A percentile compares a stretch with the other conserved stretches of the same genome.
Evolutionary conservation across 1,140 invertebrate species (phyloP).

Genomic region (Anastatus disparis): DNA sequence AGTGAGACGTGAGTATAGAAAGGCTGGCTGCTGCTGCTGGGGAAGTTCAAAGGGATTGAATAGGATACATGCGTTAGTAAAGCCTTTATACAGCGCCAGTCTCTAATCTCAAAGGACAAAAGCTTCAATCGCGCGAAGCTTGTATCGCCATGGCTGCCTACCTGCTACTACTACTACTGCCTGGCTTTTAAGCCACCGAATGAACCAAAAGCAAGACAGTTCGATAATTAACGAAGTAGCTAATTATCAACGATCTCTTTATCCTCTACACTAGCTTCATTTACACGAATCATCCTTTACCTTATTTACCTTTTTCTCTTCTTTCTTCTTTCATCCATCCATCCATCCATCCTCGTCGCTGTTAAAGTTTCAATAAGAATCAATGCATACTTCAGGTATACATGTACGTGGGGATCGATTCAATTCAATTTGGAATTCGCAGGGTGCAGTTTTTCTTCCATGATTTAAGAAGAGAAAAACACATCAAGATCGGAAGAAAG

Average conservation of each 20-base stretch:
- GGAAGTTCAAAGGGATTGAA: slow-evolving; percentile 5
- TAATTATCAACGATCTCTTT: slow-evolving; percentile 12
- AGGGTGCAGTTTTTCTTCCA: background rate
- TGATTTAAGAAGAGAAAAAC: too few species aligned
- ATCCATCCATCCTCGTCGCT: background rate
- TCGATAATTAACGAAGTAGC: slow-evolving; percentile 29
- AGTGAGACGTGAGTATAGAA: too few species aligned
- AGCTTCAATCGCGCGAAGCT: slow-evolving; percentile 5
- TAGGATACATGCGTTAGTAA: background rate
- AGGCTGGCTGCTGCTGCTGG: too few species aligned
- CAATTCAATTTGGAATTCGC: slow-evolving; percentile 17
- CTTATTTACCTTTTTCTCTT: too few species aligned
- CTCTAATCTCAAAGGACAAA: slow-evolving; percentile 30
- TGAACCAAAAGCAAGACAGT: slow-evolving; percentile 3
- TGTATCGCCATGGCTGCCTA: background rate
- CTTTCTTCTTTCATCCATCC: too few species aligned
- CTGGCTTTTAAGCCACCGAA: too few species aligned
- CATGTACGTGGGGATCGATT: slow-evolving; percentile 10
- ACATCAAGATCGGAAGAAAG: background rate
- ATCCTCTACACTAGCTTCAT: background rate
- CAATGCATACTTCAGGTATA: too few species aligned
- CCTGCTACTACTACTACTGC: background rate
- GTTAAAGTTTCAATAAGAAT: too few species aligned
- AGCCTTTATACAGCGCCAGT: background rate
- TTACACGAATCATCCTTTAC: too few species aligned